Base-by-base conservation (phyloP, 2,113 vertebrate genomes). In the Callorhinus ursinus region DNA sequence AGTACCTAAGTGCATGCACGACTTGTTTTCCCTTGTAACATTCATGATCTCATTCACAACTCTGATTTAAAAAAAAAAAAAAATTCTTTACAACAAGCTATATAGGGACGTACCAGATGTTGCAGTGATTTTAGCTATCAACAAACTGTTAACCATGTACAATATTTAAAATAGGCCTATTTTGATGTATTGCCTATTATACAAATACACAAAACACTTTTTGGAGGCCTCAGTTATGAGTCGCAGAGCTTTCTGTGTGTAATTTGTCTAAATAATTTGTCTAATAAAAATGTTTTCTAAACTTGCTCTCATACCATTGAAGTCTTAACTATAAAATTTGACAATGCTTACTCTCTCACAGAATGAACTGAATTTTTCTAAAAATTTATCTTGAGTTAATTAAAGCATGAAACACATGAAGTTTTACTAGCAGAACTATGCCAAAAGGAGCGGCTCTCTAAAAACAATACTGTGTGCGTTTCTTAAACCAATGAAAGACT, bases 251-350 rank as follows among this genome's bases (percentile, higher is more conserved):
- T 99, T 99, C 99, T 99, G 99, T 99, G 99, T 99, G 99, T 99
- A 99, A 99, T 99, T 99, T 99, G 99, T 99, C 99, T 99, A 99
- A 99, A 99, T 99, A 99, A 99, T 99, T 99, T 99, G 99, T 99
- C 99, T 99, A 99, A 99, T 99, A 99, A 99, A 99, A 99, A 99
- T 99, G 99, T 99, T 99, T 99, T 99, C 99, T 99, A 99, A 99
- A 99, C 99, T 98, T 99, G 98, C 2, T 99, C 97, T 98, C 97
- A 93, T 98, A 96, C 96, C 82, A 97, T 96, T 97, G 72, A 96
- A 42, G 92, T 96, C 85, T 81, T 97, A 98, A 98, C 90, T 95
- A 51, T 91, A 89, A 84, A 80, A 83, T 91, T 95, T 87, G 81
- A 19, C 42, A 87, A 95, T 88, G 95, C n/a, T 90, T 84, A 90